Evolutionary conservation across 2,888 invertebrate genomes (phyloP), one percentile per base, ranked within the genome.

Genomic region (Sarcophaga caerulescens): DNA sequence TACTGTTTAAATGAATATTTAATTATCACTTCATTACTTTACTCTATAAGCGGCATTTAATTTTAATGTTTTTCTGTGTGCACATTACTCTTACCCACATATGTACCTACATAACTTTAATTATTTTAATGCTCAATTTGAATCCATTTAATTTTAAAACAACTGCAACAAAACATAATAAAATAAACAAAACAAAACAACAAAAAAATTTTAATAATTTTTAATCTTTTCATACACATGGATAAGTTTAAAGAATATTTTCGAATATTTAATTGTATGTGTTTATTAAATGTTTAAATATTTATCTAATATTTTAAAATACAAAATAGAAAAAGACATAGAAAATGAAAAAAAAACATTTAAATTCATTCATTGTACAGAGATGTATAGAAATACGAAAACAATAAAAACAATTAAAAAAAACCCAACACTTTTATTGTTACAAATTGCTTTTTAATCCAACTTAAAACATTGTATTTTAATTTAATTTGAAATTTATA

Each of bases 401-500:
- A 35, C 21, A 19, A 25, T 63, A 25, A 63, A 23, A 63, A 63
- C 6, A 17, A 3, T 17, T 63, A 25, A 10, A 17, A 63, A 6
- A 66, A 66, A 66, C 10, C 10, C 44, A 66, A 66, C 11, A 66
- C 44, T 66, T 66, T 66, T 44, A 44, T 66, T 66, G 65, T 66
- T 66, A 66, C 44, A 66, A 66, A 66, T 66, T 66, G 44, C 11
- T 44, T 66, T 66, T 66, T 66, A 44, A 66, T 66, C 65, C 65
- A 66, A 66, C 1, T 44, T 66, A 66, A 66, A 66, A 66, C 44
- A 44, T 66, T 66, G 44, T 4, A 66, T 44, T 14, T 57, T 57
- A 57, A 57, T 57, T 57, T 57, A 57, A 57, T 57, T 57, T 57
- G 1, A 57, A 5, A 3, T 66, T 35, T 44, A 44, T 44, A 66